These are phyloP conservation scores for Sternotherus odoratus DNA, from an alignment of 2,797 vertebrate genomes.

Conservation along the genomic window DNA sequence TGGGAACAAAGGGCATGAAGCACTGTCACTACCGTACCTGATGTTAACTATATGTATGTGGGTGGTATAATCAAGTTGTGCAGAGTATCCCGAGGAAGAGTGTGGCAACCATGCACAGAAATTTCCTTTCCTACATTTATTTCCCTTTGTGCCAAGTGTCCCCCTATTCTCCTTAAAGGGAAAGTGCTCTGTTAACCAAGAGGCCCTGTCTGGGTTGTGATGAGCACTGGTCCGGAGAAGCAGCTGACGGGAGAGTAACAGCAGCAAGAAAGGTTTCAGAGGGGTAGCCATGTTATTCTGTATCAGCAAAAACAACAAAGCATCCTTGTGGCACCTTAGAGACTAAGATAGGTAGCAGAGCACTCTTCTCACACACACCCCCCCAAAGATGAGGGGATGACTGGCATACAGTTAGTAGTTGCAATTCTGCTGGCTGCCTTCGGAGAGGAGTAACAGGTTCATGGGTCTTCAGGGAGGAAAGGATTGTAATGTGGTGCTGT, in stretches of 20 bases:
- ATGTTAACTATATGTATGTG: neutral
- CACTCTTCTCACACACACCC: fast-evolving
- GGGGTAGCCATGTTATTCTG: too few relatives aligned
- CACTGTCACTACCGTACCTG: neutral
- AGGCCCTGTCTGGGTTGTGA: fast-evolving
- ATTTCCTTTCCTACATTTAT: neutral
- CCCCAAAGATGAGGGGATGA: fast-evolving
- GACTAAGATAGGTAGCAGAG: neutral
- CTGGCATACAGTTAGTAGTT: neutral
- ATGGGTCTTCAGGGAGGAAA: neutral
- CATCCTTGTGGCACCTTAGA: too few relatives aligned
- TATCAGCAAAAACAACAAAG: too few relatives aligned
- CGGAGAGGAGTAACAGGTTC: neutral
- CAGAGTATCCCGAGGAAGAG: neutral
- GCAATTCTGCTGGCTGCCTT: neutral
- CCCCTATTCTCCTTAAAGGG: fast-evolving
- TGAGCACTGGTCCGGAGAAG: fast-evolving
- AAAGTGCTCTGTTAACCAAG: neutral
- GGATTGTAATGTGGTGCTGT: neutral
- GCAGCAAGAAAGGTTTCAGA: neutral
- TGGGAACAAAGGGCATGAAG: neutral
- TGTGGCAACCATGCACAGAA: fast-evolving
- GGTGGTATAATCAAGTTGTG: neutral
- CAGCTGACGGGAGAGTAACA: neutral
- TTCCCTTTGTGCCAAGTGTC: neutral